phyloP scores from a whole-genome alignment of 2,888 invertebrate genomes.

The Drosophila parthenogenetica region DNA sequence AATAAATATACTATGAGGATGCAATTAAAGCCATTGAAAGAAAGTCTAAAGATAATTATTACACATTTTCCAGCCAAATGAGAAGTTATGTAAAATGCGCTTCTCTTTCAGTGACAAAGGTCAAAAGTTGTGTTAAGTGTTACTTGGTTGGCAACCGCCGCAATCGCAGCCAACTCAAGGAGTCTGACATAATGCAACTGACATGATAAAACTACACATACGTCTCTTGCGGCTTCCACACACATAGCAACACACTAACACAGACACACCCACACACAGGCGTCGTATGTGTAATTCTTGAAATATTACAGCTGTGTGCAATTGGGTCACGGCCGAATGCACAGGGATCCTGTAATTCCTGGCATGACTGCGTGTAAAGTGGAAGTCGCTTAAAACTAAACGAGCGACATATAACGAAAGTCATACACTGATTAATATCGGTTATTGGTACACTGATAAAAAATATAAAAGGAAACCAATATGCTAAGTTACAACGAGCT shows the following conservation, averaged over 20 bases:
- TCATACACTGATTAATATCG: slow-evolving; percentile 57
- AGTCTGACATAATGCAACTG: slow-evolving; percentile 57
- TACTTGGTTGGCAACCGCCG: slow-evolving; percentile 27
- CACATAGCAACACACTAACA: too few relatives aligned
- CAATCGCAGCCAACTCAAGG: slow-evolving; percentile 28
- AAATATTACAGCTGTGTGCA: slow-evolving; percentile 39
- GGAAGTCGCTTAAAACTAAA: slow-evolving; percentile 49
- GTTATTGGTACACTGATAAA: background rate
- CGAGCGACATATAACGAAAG: slow-evolving; percentile 18
- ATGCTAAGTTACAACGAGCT: too few relatives aligned
- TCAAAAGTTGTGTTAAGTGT: slow-evolving; percentile 38
- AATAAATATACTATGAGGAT: background rate
- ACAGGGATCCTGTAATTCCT: slow-evolving; percentile 22
- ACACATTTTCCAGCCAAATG: background rate
- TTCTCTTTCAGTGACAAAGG: slow-evolving; percentile 15
- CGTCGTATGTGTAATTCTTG: slow-evolving; percentile 6
- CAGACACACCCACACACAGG: slow-evolving; percentile 1
- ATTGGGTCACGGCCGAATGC: slow-evolving; percentile 45
- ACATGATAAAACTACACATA: slow-evolving; percentile 39
- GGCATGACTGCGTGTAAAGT: slow-evolving; percentile 27
- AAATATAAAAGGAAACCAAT: too few relatives aligned
- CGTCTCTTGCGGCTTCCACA: slow-evolving; percentile 13
- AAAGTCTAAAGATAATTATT: background rate
- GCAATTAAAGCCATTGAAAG: background rate
- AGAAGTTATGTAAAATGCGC: slow-evolving; percentile 19